Evolutionary conservation across 2,113 vertebrate genomes (phyloP), one percentile per base, ranked within the genome.

Genomic region (Bagarius yarrelli): DNA sequence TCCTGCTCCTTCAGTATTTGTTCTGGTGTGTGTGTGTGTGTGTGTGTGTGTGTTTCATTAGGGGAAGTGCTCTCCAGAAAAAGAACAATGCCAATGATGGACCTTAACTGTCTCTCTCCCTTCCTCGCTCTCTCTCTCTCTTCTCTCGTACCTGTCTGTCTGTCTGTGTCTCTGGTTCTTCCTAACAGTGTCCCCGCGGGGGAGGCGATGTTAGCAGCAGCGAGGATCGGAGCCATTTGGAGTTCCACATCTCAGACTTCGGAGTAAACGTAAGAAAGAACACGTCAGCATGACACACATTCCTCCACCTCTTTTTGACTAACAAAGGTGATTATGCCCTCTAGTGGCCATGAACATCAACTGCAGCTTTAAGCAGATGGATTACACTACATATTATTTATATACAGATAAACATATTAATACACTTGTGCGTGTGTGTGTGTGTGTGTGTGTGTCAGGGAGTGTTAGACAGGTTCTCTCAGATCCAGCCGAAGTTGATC

Each of bases 211-310:
- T 89, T 99, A 76, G 97, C 98, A 0, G 89, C 95, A 0, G 94
- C 96, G 0, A 98, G 95, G 87, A 95, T 98, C 0, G 97, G 97
- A 0, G 97, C 97, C 21, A 92, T 98, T 87, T 99, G 98, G 98
- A 99, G 96, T 56, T 94, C 97, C 55, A 98, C 96, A 0, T 98
- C 98, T 2, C 96, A 0, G 98, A 99, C 87, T 99, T 99, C 13
- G 98, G 98, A 11, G 94, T 97, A 76, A 99, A 98, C 0, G 97
- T 99, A 90, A 96, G 96, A 23, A 27, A 47, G 6, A 47, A 8
- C 9, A 47, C 9, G 36, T 40, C n/a, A n/a, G n/a, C n/a, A n/a
- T n/a, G n/a, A n/a, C n/a, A n/a, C n/a, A n/a, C n/a, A n/a, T n/a
- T n/a, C n/a, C n/a, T n/a, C n/a, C n/a, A n/a, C n/a, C n/a, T n/a